Evolutionary conservation across 1,140 invertebrate species (phyloP), one percentile per base, ranked within the genome.

Genomic region (Nomia melanderi): DNA sequence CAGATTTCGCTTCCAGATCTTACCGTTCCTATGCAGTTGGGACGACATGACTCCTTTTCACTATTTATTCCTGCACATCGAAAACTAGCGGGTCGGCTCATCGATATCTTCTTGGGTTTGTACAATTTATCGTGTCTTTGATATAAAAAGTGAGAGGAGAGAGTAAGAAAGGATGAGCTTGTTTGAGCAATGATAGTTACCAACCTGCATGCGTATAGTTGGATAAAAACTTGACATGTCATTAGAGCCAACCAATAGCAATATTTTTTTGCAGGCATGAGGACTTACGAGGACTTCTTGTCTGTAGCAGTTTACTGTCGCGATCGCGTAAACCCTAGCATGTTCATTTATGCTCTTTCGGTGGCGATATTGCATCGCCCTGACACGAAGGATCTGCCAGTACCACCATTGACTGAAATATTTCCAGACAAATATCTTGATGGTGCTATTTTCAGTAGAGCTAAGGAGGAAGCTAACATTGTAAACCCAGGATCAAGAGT

Each of bases 401-500:
- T 97, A 65, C 96, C 96, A 1, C 94, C 94, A 0, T 94, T 96
- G 54, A 93, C 93, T 47, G 94, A 96, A 84, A 93, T 94, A 20
- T 97, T 97, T 86, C 96, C 96, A 3, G 96, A 96, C 70, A 96
- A 96, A 84, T 97, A 95, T 88, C 92, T 97, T 81, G 96, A 96
- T 83, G 94, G 95, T 11, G 93, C 94, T 57, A 94, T 96, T 4
- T 95, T 97, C 88, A 87, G 93, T 0, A 89, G 93, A 50, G 94
- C 95, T 1, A 93, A 95, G 23, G 95, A 96, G 87, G 94, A 95
- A 89, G 93, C 94, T 5, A 95, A 93, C 17, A 91, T 96, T 7
- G 94, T 95, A 8, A 92, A 93, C 0, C 70, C 93, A 9, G 95
- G 95, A 54, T 93, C 93, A 6, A 94, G 96, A 78, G 95, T 95